These are phyloP conservation scores for Zalophus californianus DNA, from an alignment of 2,797 vertebrate species.

Conservation along the genomic window DNA sequence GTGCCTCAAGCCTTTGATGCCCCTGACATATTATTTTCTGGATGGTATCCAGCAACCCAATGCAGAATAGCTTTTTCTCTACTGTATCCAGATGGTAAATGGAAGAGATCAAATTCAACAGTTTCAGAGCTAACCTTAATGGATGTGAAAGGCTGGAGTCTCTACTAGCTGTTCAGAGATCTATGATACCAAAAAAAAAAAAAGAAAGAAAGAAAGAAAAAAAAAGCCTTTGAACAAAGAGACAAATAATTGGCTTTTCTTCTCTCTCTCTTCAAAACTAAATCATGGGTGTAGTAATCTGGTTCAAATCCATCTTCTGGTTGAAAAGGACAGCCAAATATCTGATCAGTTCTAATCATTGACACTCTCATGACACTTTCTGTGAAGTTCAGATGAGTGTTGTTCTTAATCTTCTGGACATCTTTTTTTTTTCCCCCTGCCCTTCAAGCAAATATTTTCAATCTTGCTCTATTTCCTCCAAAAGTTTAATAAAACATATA, in stretches of 20 bases:
- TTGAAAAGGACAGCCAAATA: slow-evolving; percentile 80
- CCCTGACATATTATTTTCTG: slow-evolving; percentile 84
- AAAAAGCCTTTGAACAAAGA: slow-evolving; percentile 80
- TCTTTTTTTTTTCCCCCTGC: background rate
- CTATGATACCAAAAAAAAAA: slow-evolving; percentile 66
- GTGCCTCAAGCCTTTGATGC: slow-evolving; percentile 84
- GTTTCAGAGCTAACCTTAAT: slow-evolving; percentile 80
- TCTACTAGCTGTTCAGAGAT: slow-evolving; percentile 72
- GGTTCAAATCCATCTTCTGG: slow-evolving; percentile 80
- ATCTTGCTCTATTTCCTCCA: slow-evolving; percentile 48
- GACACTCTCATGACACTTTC: slow-evolving; percentile 69
- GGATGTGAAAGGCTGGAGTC: slow-evolving; percentile 82
- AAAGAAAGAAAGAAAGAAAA: slow-evolving; percentile 55
- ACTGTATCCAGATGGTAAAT: slow-evolving; percentile 86
- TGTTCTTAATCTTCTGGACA: slow-evolving; percentile 61
- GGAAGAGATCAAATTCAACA: slow-evolving; percentile 85
- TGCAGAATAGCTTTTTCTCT: slow-evolving; percentile 82
- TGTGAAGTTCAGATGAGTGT: slow-evolving; percentile 67
- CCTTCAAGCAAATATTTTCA: slow-evolving; percentile 64
- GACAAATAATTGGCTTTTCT: slow-evolving; percentile 77
- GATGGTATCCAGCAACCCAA: slow-evolving; percentile 81
- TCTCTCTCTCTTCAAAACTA: slow-evolving; percentile 62
- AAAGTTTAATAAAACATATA: background rate
- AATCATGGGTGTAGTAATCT: slow-evolving; percentile 74
- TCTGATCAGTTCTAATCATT: slow-evolving; percentile 75